These are phyloP conservation scores for Budorcas taxicolor DNA, from an alignment of 2,113 vertebrate species.

Conservation along the genomic window DNA sequence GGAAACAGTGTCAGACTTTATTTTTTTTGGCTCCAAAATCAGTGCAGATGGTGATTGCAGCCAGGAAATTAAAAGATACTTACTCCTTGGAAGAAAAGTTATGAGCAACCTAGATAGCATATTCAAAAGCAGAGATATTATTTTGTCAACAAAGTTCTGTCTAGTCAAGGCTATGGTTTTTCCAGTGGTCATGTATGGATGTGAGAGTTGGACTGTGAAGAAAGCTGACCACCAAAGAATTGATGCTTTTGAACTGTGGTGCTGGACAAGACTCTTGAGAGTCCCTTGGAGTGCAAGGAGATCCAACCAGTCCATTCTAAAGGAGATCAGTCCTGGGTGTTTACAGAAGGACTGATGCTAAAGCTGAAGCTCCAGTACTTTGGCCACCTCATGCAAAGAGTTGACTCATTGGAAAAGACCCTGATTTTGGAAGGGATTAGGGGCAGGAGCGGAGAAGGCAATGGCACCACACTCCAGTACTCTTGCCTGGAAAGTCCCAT, in stretches of 20 bases:
- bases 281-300: neutral
- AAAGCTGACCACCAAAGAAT: neutral
- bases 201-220: neutral
- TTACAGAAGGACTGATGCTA: too few relatives aligned
- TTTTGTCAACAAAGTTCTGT: accelerated
- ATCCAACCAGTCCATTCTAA: neutral
- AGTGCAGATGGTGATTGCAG: neutral
- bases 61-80: neutral
- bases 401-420: too few relatives aligned
- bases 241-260: neutral
- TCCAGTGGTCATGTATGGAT: neutral
- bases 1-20: neutral
- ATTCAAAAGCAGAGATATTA: neutral
- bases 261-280: neutral
- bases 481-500: too few relatives aligned
- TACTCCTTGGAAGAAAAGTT: neutral
- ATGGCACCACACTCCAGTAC: too few relatives aligned
- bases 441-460: too few relatives aligned
- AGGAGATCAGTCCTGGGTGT: neutral
- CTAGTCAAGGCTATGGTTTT: neutral
- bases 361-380: too few relatives aligned
- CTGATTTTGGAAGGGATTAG: too few relatives aligned
- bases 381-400: too few relatives aligned
- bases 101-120: neutral
- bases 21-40: neutral